Base-by-base conservation (phyloP, 2,797 vertebrate genomes). In the Enteromius fasciolatus region DNA sequence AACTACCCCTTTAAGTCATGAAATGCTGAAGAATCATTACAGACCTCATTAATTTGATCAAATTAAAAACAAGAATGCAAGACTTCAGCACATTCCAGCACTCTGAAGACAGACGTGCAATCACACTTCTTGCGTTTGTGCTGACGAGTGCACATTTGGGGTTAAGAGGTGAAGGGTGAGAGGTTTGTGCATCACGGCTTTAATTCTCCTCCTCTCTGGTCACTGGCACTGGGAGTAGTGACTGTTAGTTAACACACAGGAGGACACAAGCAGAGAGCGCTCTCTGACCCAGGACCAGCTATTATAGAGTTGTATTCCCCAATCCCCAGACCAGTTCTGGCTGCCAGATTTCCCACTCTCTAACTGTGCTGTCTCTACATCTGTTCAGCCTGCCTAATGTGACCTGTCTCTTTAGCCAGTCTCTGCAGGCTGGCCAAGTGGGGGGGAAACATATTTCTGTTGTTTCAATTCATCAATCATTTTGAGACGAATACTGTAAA, bases 291-390 rank as follows among this genome's bases (percentile, higher is more conserved):
- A 88, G 86, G 90, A 94, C 89, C 93, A 89, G 87, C 85, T 92
- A 92, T 92, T 93, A 94, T 88, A 87, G 89, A 89, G 92, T 91
- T 92, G 89, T 92, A 93, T 92, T 96, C 94, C 93, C 94, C 87
- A 92, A 95, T 90, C 89, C 89, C 91, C 90, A 90, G 70, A 84
- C 86, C 88, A 86, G 90, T 83, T 90, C 89, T 91, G 90, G 89
- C 88, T 87, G 90, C 89, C 91, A 92, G 74, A 86, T 91, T 90
- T 61, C 88, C 91, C 72, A 89, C 90, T 90, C 89, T 90, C 89
- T 91, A 90, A 93, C 91, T 89, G 90, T 87, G 91, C 87, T 90
- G 90, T 92, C 91, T 90, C 88, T 90, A 86, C 90, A 89, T 86
- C 87, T 84, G 86, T 83, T 92, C 90, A 86, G 78, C 73, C 90